Evolutionary conservation across 2,113 vertebrate species (phyloP).

Genomic region (Cnemophilus loriae): DNA sequence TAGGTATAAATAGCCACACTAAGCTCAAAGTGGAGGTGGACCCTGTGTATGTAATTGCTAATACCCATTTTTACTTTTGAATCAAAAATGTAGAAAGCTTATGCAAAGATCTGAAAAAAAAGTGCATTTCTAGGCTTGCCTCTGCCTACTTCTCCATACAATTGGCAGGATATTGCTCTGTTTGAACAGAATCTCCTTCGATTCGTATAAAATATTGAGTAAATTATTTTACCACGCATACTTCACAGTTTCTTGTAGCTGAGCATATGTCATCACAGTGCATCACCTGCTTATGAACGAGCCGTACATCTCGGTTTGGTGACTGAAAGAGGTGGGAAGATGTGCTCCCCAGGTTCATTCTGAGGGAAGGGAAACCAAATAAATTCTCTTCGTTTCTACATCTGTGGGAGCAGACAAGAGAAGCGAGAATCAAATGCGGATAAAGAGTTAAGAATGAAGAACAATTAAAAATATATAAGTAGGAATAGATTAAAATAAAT

Average conservation of each 20-base stretch:
- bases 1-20: background rate
- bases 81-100: background rate
- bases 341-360: rapidly evolving
- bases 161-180: background rate
- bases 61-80: background rate
- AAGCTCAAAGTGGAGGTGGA: background rate
- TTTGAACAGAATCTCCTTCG: background rate
- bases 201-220: background rate
- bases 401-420: background rate
- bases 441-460: background rate
- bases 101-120: background rate
- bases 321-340: background rate
- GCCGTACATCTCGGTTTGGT: background rate
- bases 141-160: background rate
- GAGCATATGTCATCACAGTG: background rate
- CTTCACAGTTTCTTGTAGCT: background rate
- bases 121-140: background rate
- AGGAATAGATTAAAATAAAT: background rate
- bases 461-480: background rate
- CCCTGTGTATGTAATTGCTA: background rate
- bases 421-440: background rate
- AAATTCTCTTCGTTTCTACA: background rate
- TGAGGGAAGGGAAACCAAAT: background rate
- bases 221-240: background rate
- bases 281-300: background rate